Percentiles rank a stretch among this genome's conserved stretches.
These are phyloP conservation scores for Neodon shergylaensis DNA, from an alignment of 2,113 vertebrate genomes.

Conservation along the genomic window DNA sequence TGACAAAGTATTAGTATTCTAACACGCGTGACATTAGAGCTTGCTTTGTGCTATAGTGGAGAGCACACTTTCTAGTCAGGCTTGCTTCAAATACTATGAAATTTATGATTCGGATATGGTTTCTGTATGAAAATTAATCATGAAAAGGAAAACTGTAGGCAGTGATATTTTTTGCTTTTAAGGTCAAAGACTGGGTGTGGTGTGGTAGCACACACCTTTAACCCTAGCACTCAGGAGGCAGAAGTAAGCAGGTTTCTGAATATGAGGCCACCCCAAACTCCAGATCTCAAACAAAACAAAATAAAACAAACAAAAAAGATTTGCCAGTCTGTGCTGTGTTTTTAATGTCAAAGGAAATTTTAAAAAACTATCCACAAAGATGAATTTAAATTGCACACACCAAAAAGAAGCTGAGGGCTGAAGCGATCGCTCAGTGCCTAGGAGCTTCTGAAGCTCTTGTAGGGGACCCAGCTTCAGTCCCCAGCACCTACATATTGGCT, in stretches of 20 bases:
- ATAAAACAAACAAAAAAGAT: not conserved
- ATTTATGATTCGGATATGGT: not conserved
- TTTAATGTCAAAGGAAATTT: not conserved
- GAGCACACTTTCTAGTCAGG: not conserved
- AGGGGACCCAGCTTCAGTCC: no score
- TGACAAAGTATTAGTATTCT: not conserved
- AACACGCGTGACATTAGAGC: not conserved
- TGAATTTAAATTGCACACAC: not conserved
- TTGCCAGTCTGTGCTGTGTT: not conserved
- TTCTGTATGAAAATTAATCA: not conserved
- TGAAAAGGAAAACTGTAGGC: not conserved
- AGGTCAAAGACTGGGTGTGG: not conserved
- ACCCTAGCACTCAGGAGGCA: not conserved
- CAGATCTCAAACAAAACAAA: not conserved
- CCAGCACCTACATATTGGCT: not conserved
- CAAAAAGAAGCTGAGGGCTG: not conserved
- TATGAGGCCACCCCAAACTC: not conserved
- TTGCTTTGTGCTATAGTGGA: not conserved
- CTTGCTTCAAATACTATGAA: not conserved
- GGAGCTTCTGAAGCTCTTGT: not conserved
- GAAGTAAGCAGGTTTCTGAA: not conserved
- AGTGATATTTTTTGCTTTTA: conserved; percentile 11
- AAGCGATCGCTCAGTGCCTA: not conserved
- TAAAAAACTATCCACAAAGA: not conserved
- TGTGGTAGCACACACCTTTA: not conserved